phyloP scores from a whole-genome alignment of 2,113 vertebrate genomes.

The Apeltes quadracus region DNA sequence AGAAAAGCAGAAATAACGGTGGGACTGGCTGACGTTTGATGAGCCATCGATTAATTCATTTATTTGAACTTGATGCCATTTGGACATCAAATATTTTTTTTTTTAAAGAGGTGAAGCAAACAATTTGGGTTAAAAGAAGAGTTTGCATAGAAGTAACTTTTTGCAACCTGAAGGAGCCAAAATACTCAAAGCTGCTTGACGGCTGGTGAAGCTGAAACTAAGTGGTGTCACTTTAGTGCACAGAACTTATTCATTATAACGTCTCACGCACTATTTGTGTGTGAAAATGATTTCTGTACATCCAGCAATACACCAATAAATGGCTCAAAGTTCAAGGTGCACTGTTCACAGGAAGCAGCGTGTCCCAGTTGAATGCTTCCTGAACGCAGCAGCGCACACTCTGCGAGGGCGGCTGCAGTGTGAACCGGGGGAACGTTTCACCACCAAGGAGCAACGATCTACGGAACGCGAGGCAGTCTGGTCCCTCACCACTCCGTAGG shows the following conservation, averaged over 20 bases:
- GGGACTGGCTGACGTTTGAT: background rate
- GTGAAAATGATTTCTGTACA: background rate
- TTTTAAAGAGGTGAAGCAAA: too few species aligned
- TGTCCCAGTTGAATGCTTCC: background rate
- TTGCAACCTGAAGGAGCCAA: background rate
- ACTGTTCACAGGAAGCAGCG: background rate
- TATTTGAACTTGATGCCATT: background rate
- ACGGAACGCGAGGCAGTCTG: background rate
- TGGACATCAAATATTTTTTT: background rate
- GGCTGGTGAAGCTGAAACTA: background rate
- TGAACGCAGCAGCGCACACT: background rate
- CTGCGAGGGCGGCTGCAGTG: too few species aligned
- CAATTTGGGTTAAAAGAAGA: background rate
- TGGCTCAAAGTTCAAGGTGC: background rate
- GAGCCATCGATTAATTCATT: background rate
- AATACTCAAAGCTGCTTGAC: background rate
- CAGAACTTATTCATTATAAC: background rate
- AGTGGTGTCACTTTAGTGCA: background rate
- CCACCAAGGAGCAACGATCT: background rate
- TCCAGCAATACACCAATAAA: background rate
- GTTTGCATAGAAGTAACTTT: background rate
- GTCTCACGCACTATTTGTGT: background rate
- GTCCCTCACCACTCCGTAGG: constrained; percentile 94
- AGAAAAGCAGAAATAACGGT: constrained; percentile 28
- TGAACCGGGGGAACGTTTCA: background rate